Conservation (phyloP, 2,888 invertebrate genomes). For the Campoplex nolae region DNA sequence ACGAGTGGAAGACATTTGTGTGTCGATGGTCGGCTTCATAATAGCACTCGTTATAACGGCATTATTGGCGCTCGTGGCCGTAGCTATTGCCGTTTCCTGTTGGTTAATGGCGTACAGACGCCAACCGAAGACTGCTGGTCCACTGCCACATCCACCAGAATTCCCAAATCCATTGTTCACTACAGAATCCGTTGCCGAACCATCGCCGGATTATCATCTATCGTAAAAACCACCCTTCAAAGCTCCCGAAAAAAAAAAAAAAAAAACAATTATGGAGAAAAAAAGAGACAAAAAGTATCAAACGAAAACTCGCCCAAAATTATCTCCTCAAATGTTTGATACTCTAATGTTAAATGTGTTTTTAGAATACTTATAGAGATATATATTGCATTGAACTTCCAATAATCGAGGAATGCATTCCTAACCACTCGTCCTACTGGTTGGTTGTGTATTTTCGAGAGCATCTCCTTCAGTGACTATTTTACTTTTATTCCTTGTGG, state of each 20-base stretch:
- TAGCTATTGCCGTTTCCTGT: constrained; percentile 97
- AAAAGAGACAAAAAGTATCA: constrained; percentile 38
- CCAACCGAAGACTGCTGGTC: constrained; percentile 94
- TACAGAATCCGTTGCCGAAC: constrained; percentile 92
- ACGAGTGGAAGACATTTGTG: constrained; percentile 94
- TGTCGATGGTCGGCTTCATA: constrained; percentile 96
- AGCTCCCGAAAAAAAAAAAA: background rate
- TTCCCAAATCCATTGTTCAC: constrained; percentile 97
- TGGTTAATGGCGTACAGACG: constrained; percentile 97
- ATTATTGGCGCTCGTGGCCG: constrained; percentile 95
- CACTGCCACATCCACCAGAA: constrained; percentile 97
- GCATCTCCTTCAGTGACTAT: constrained; percentile 84
- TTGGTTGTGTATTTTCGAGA: constrained; percentile 79
- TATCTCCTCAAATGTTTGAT: constrained; percentile 64
- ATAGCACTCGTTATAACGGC: constrained; percentile 97
- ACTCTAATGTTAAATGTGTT: constrained; percentile 55
- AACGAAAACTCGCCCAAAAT: constrained; percentile 28
- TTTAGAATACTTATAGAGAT: constrained; percentile 60
- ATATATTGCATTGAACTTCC: constrained; percentile 73
- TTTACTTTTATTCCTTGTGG: constrained; percentile 12
- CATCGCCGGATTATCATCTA: constrained; percentile 91
- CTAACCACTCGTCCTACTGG: constrained; percentile 79
- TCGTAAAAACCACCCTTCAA: constrained; percentile 72
- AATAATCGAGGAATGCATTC: constrained; percentile 78
- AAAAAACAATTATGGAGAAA: constrained; percentile 52